These are phyloP conservation scores for Lasius fuliginosus DNA, from an alignment of 2,888 invertebrate genomes.

Conservation along the genomic window DNA sequence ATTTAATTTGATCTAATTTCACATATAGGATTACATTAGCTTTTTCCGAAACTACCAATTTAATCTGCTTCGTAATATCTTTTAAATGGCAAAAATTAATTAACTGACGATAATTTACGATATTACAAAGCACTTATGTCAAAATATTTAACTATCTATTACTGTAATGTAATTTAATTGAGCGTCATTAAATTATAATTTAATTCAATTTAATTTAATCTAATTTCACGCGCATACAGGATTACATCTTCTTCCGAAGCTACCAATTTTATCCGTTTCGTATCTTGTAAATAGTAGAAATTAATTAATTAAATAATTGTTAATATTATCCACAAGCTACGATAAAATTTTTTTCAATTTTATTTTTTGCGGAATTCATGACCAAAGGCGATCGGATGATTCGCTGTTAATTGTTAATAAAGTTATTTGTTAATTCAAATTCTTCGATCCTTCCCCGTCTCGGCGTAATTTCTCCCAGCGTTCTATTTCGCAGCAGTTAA, in stretches of 20 bases:
- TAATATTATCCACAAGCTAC: background rate
- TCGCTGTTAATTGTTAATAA: too few species aligned
- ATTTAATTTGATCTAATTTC: background rate
- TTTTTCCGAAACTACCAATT: background rate
- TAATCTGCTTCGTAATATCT: background rate
- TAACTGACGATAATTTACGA: background rate
- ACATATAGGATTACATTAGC: background rate
- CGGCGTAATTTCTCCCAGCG: constrained; percentile 20
- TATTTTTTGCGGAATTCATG: background rate
- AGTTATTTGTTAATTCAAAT: constrained; percentile 28
- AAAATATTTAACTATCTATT: background rate
- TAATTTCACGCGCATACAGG: background rate
- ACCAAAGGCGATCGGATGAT: background rate
- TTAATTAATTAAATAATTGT: background rate
- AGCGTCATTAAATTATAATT: background rate
- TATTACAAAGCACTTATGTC: background rate
- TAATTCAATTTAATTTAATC: background rate
- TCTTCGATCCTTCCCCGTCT: constrained; percentile 20
- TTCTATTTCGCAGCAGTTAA: constrained; percentile 64
- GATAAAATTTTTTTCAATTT: background rate
- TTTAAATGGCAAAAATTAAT: background rate
- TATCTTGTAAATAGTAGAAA: background rate
- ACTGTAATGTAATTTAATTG: background rate
- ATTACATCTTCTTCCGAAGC: background rate
- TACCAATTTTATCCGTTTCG: background rate